Evolutionary conservation across 2,888 invertebrate genomes (phyloP), one percentile per base, ranked within the genome.

Genomic region (Napeogenes sylphis): DNA sequence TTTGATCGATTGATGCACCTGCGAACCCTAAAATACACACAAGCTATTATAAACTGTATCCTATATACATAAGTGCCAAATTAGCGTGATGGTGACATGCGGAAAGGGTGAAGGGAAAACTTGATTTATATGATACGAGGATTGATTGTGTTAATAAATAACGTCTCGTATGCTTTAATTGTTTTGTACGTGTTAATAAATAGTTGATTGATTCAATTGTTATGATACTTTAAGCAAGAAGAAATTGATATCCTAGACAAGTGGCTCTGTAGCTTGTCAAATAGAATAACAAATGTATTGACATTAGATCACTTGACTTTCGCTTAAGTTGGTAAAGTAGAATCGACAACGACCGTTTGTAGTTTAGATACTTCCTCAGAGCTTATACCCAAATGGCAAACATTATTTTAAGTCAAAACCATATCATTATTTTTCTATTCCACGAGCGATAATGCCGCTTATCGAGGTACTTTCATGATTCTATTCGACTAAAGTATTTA

Each of bases 1-100:
- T 75, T 84, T 88, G 90, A 90, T 87, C 71, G 89, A 90, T 89
- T 76, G 78, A 64, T 72, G 84, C 90, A 90, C 89, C 90, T 90
- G 90, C 79, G 83, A 82, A 61, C 66, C 68, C 64, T 60, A 59
- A 59, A 62, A 67, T 63, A 63, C 55, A 51, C 45, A 45, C 65
- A 65, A 4, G 30, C 63, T 6, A 67, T 62, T 55, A 55, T 55
- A 13, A 47, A 55, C 62, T 32, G 13, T 47, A 55, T 30, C 5
- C 6, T 5, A n/a, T 35, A 5, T 30, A 2, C 33, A 21, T 54
- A 55, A 47, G 13, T 5, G 10, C 2, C 38, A 58, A 42, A 51
- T 58, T 51, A 10, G 46, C 51, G 6, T 51, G 32, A 30, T 10
- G 30, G 10, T 6, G 42, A 10, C 8, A 55, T 53, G 59, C 56